These are phyloP conservation scores for Pteromalus puparum DNA, from an alignment of 1,140 invertebrate species.

Conservation along the genomic window DNA sequence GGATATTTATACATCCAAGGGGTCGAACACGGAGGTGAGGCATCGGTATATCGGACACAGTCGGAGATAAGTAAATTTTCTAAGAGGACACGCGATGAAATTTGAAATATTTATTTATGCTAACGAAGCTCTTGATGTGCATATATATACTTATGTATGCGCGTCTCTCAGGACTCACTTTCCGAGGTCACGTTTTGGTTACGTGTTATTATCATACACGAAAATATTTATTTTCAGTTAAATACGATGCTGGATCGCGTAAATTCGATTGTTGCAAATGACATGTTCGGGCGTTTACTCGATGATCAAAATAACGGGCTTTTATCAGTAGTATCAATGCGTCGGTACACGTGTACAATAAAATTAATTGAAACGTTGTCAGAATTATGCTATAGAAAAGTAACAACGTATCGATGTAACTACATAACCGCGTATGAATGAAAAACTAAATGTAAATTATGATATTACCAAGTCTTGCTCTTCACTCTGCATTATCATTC, in stretches of 20 bases:
- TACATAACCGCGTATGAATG: too few species aligned
- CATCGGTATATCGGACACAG: background rate
- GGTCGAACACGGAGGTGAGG: background rate
- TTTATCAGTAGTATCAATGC: background rate
- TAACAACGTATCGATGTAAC: too few species aligned
- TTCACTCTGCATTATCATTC: too few species aligned
- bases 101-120: conserved; percentile 14
- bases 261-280: background rate
- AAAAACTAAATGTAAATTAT: too few species aligned
- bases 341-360: background rate
- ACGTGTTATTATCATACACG: background rate
- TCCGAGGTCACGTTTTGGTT: background rate
- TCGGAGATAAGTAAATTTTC: background rate
- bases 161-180: too few species aligned
- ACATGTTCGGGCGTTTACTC: background rate
- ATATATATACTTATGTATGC: background rate
- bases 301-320: background rate
- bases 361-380: background rate
- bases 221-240: background rate
- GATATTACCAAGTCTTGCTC: too few species aligned
- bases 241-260: background rate
- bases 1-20: background rate
- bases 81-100: background rate
- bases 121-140: background rate
- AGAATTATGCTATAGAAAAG: background rate